Conservation (phyloP, 2,797 vertebrate species). For the Orestias chungarensis region DNA sequence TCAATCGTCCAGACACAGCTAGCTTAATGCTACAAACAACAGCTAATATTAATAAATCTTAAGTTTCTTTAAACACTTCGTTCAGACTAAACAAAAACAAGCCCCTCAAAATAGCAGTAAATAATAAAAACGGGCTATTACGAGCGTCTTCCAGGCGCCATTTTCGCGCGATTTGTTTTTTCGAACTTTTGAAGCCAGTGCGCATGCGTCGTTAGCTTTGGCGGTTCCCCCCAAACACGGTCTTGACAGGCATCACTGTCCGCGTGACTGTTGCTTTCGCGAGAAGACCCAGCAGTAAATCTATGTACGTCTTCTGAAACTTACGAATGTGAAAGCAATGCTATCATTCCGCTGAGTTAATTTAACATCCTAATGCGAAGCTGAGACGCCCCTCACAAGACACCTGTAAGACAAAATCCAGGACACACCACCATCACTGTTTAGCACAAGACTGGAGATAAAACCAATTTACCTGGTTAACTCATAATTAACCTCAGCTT, state of each 20-base stretch:
- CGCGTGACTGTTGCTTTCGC: too few relatives aligned
- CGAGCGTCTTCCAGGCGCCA: too few relatives aligned
- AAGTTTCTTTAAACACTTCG: neutral
- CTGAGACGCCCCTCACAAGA: neutral
- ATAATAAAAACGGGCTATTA: too few relatives aligned
- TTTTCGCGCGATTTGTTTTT: conserved; percentile 53
- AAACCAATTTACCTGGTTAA: too few relatives aligned
- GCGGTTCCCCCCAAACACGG: rapidly evolving
- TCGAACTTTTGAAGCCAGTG: neutral
- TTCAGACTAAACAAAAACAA: too few relatives aligned
- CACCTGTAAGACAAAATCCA: neutral
- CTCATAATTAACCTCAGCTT: too few relatives aligned
- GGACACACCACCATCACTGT: neutral
- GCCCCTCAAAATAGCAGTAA: too few relatives aligned
- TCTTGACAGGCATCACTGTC: neutral
- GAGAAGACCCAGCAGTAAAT: neutral
- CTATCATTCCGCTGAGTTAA: neutral
- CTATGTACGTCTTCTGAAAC: neutral
- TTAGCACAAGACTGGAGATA: too few relatives aligned
- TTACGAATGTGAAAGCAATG: neutral
- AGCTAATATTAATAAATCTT: neutral
- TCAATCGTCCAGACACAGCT: neutral
- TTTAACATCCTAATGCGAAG: neutral
- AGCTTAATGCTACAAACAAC: neutral
- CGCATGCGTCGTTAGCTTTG: conserved; percentile 13